Conservation (phyloP, 1,140 invertebrate species). For the Platyura marginata region DNA sequence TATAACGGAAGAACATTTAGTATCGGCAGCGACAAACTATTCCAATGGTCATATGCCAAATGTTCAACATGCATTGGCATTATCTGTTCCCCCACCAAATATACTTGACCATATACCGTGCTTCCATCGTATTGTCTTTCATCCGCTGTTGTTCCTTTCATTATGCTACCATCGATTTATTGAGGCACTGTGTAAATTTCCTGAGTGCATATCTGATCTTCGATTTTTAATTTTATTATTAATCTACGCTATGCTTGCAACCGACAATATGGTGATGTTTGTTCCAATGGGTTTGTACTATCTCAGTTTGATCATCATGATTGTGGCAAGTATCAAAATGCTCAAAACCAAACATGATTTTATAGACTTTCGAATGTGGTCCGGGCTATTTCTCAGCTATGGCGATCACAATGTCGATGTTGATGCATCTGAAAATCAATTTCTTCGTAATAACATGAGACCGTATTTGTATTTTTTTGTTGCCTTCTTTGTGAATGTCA, state of each 20-base stretch:
- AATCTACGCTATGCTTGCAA: constrained; percentile 43
- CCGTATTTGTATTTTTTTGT: constrained; percentile 64
- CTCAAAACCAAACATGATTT: constrained; percentile 52
- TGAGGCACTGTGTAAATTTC: constrained; percentile 37
- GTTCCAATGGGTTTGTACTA: constrained; percentile 51
- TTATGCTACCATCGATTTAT: constrained; percentile 45
- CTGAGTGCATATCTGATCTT: constrained; percentile 36
- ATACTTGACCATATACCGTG: constrained; percentile 46
- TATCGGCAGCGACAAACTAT: constrained; percentile 63
- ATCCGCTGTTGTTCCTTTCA: constrained; percentile 46
- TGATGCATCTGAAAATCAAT: constrained; percentile 59
- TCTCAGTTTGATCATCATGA: constrained; percentile 48
- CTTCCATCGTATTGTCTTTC: constrained; percentile 45
- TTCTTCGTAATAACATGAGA: constrained; percentile 61
- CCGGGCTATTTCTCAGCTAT: constrained; percentile 54
- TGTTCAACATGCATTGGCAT: constrained; percentile 42
- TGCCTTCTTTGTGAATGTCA: constrained; percentile 49
- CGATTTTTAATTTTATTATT: constrained; percentile 44
- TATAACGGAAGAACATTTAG: constrained; percentile 57
- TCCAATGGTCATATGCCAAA: constrained; percentile 56
- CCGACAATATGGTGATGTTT: constrained; percentile 37
- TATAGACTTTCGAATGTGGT: constrained; percentile 57
- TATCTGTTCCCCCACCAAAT: constrained; percentile 41
- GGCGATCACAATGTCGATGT: constrained; percentile 45
- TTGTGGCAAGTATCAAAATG: constrained; percentile 62